Base-by-base conservation (phyloP, 2,888 invertebrate genomes). In the Acholoe squamosa region DNA sequence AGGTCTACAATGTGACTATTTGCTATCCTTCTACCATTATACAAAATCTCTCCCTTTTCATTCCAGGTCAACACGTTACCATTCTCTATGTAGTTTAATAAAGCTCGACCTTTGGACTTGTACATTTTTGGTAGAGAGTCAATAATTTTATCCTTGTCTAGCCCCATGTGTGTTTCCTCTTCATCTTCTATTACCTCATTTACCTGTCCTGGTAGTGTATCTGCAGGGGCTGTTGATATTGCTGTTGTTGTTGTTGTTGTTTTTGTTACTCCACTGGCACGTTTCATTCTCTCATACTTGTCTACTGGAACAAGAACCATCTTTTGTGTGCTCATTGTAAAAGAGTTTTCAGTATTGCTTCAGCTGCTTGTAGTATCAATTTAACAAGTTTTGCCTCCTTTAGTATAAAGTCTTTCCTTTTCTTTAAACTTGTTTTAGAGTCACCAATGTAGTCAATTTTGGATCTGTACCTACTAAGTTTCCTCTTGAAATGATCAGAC, bases 261-360 rank as follows among this genome's bases (percentile, higher is more conserved):
- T n/a, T n/a, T n/a, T n/a, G n/a, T n/a, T n/a, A n/a, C 54, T 67
- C 14, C 12, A 7, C n/a, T 12, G 67, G n/a, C 67, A 67, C n/a
- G 67, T 67, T 67, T 67, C 14, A 67, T 67, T 67, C 80, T 12
- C 33, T 80, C n/a, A n/a, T 80, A 80, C n/a, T 80, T 80, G 25
- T 80, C 80, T 19, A 80, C 10, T 28, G 80, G 80, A 31, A 80
- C 33, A 10, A 80, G 43, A 5, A 80, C 43, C 80, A 80, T 80
- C n/a, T 80, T 80, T 14, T 43, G 80, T 31, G 16, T 16, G n/a
- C 33, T 31, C 80, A 34, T 80, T n/a, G 12, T 31, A 34, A 34
- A 7, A 43, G 10, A n/a, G 43, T 12, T 34, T 80, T 43, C 33
- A 80, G 80, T 31, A 80, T 16, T 10, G 80, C 14, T n/a, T 80